Conservation (phyloP, 2,113 vertebrate species). For the Crotalus horridus region DNA sequence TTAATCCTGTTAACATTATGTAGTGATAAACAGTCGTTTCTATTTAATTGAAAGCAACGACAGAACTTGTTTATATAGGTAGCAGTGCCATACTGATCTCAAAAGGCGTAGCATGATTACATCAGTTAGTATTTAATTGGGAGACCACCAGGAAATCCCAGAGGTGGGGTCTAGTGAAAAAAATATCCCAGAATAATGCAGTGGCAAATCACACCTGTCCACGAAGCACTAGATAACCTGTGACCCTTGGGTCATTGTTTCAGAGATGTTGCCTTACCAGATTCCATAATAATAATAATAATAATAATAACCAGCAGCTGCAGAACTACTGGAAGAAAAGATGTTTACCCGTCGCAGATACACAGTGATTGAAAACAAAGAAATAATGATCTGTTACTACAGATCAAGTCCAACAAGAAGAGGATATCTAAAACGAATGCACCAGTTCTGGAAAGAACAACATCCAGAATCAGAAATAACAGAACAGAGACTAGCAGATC, state of each 20-base stretch:
- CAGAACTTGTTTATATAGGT: neutral
- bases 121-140: neutral
- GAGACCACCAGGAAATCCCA: neutral
- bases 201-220: neutral
- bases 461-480: too few species aligned
- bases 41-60: neutral
- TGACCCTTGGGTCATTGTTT: neutral
- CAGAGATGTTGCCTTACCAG: neutral
- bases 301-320: too few species aligned
- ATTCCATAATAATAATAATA: neutral
- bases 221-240: neutral
- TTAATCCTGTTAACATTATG: neutral
- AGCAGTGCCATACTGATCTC: neutral
- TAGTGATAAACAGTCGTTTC: neutral
- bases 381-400: too few species aligned
- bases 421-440: too few species aligned
- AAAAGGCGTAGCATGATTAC: neutral
- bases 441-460: too few species aligned
- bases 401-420: too few species aligned
- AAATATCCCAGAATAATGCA: neutral
- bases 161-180: neutral
- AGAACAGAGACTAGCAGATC: too few species aligned
- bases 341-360: too few species aligned
- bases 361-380: too few species aligned
- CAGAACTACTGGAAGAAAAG: too few species aligned